These are phyloP conservation scores for Merops nubicus DNA, from an alignment of 2,113 vertebrate genomes.

Conservation along the genomic window DNA sequence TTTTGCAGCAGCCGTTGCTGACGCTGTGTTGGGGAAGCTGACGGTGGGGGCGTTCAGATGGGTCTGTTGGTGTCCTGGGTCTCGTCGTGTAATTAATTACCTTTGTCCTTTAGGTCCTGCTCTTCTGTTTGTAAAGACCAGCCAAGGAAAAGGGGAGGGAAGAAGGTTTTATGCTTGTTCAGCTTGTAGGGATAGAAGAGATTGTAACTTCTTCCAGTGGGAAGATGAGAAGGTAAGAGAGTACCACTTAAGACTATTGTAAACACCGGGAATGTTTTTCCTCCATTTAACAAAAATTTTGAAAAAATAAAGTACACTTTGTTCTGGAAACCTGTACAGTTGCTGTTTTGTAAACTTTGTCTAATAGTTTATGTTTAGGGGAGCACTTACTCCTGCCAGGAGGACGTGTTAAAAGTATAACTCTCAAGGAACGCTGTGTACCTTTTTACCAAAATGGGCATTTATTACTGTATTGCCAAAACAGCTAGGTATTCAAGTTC, in stretches of 20 bases:
- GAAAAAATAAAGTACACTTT: neutral
- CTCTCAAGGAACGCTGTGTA: neutral
- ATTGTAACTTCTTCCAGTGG: conserved; percentile 96
- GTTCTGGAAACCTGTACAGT: neutral
- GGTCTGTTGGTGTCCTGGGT: fast-evolving
- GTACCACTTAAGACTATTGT: fast-evolving
- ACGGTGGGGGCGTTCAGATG: fast-evolving
- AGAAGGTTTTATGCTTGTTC: conserved; percentile 93
- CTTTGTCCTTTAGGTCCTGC: conserved; percentile 81
- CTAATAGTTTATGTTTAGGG: neutral
- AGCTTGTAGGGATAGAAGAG: conserved; percentile 92
- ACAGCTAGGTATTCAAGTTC: fast-evolving
- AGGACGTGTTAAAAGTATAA: neutral
- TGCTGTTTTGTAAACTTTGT: neutral
- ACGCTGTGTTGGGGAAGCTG: fast-evolving
- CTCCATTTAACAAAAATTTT: neutral
- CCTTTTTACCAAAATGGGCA: neutral
- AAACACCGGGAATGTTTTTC: neutral
- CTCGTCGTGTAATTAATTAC: neutral
- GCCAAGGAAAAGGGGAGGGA: conserved; percentile 63
- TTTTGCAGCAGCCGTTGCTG: neutral
- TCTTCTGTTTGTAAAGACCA: conserved; percentile 85
- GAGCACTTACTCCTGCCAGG: neutral
- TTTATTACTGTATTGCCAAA: neutral
- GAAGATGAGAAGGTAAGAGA: conserved; percentile 89